These are phyloP conservation scores for Danio choprae DNA, from an alignment of 2,797 vertebrate genomes.

Conservation along the genomic window DNA sequence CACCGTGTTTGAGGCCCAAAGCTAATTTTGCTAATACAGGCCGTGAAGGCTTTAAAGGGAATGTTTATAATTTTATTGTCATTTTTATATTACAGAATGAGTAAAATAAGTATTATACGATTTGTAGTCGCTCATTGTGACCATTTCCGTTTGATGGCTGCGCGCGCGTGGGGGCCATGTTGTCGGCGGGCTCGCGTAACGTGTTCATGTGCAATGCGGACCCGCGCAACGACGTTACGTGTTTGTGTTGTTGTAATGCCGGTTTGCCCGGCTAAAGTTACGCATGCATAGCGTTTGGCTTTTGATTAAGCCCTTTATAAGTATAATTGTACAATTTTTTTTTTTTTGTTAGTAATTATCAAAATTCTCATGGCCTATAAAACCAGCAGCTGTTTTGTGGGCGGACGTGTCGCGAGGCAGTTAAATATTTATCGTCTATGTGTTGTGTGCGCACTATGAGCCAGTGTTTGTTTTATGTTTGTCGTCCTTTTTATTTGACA, in stretches of 20 bases:
- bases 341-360: no score
- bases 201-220: constrained; percentile 32
- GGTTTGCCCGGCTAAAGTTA: background rate
- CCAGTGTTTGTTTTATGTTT: background rate
- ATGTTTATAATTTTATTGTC: background rate
- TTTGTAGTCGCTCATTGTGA: rapidly evolving
- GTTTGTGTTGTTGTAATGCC: constrained; percentile 5
- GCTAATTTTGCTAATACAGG: constrained; percentile 5
- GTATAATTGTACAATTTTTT: no score
- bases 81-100: rapidly evolving
- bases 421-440: background rate
- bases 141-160: background rate
- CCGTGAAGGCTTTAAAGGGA: background rate
- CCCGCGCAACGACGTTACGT: background rate
- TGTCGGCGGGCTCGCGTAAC: constrained; percentile 6
- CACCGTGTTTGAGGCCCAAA: background rate
- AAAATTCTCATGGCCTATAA: background rate
- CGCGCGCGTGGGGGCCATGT: constrained; percentile 16
- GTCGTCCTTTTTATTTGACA: background rate
- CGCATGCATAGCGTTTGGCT: background rate
- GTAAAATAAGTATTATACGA: rapidly evolving
- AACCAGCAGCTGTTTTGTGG: background rate
- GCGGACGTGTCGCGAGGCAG: no score
- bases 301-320: background rate
- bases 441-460: background rate